Conservation (phyloP, 2,797 vertebrate genomes). For the Falco biarmicus region DNA sequence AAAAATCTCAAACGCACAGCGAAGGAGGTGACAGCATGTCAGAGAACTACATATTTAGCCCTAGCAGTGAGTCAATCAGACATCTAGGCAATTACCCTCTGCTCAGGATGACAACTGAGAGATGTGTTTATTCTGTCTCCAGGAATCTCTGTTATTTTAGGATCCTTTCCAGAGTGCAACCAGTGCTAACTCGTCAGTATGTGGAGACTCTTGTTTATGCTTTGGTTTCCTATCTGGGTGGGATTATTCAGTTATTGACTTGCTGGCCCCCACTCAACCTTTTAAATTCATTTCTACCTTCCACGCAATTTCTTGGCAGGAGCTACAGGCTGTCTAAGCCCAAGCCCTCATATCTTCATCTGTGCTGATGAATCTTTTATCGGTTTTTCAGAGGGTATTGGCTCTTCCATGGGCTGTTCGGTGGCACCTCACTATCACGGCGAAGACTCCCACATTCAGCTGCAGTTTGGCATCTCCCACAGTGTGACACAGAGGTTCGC, state of each 20-base stretch:
- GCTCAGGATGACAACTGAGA: conserved; percentile 67
- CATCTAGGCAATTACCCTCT: conserved; percentile 63
- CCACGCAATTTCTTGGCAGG: conserved; percentile 58
- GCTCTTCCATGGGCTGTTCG: not conserved
- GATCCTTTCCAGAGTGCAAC: conserved; percentile 63
- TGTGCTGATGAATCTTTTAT: conserved; percentile 61
- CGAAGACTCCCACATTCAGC: not conserved
- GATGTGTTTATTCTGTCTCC: conserved; percentile 71
- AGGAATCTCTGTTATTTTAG: conserved; percentile 71
- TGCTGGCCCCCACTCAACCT: conserved; percentile 69
- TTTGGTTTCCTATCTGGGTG: conserved; percentile 69
- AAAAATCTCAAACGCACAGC: not conserved
- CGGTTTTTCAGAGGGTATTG: conserved; percentile 50
- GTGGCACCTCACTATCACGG: not conserved
- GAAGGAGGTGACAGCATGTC: conserved; percentile 59
- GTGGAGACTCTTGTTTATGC: conserved; percentile 63
- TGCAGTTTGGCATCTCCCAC: not conserved
- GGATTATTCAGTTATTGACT: conserved; percentile 73
- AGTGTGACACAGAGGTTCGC: not conserved
- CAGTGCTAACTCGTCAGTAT: conserved; percentile 69
- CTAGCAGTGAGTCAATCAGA: conserved; percentile 63
- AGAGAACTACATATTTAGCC: conserved; percentile 56
- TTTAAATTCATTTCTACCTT: conserved; percentile 68
- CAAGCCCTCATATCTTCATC: conserved; percentile 67
- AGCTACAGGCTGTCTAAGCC: conserved; percentile 41